These are phyloP conservation scores for Erebia palarica DNA, from an alignment of 2,888 invertebrate genomes.

Conservation along the genomic window DNA sequence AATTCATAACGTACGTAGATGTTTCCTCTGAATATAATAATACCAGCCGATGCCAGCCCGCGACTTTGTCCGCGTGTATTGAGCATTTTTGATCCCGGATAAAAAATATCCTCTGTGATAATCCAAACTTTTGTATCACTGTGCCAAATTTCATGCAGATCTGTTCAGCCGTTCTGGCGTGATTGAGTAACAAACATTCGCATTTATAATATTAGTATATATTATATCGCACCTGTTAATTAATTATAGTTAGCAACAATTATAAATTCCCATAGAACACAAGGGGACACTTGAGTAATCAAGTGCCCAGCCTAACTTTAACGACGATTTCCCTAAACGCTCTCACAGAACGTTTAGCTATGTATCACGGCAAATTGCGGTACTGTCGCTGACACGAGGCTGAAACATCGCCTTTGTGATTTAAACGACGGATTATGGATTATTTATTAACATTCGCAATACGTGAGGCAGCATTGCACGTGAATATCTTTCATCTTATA, in stretches of 20 bases:
- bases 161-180: too few relatives aligned
- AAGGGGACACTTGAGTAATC: conserved; percentile 13
- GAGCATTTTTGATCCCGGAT: too few relatives aligned
- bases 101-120: too few relatives aligned
- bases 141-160: too few relatives aligned
- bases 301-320: conserved; percentile 14
- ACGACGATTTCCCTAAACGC: conserved; percentile 17
- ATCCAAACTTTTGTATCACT: too few relatives aligned
- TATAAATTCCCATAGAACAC: conserved; percentile 6
- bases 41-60: too few relatives aligned
- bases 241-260: conserved; percentile 12
- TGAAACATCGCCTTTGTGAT: conserved; percentile 2
- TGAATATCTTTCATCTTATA: too few relatives aligned
- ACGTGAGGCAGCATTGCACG: background rate
- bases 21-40: too few relatives aligned
- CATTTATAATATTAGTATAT: too few relatives aligned
- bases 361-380: conserved; percentile 3
- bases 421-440: background rate
- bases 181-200: too few relatives aligned
- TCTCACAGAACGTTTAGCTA: background rate
- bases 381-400: background rate
- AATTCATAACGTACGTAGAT: too few relatives aligned
- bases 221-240: background rate
- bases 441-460: background rate
- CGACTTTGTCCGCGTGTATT: too few relatives aligned